Base-by-base conservation (phyloP, 2,797 vertebrate genomes). In the Xiphophorus birchmanni region DNA sequence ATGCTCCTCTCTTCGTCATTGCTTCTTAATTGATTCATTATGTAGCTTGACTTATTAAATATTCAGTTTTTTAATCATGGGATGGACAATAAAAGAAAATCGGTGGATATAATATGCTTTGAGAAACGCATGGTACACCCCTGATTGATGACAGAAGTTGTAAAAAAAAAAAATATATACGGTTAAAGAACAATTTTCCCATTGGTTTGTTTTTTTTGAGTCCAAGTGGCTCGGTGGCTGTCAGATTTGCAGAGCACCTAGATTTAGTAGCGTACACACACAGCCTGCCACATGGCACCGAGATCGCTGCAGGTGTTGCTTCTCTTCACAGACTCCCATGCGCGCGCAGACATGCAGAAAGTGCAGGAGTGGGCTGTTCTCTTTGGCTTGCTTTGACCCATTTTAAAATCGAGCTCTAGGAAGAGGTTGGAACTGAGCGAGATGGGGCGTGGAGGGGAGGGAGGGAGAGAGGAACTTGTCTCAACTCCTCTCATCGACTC, bases 401-500 rank as follows among this genome's bases (percentile, higher is more conserved):
- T 91, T 92, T 94, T 76, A 40, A 80, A 67, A 84, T 79, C 81
- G 48, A 79, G 84, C 73, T 88, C 65, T 48, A 76, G 67, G 80
- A 86, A 79, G 81, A 84, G 74, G 74, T 80, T 80, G 63, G 79
- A 82, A 77, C 60, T 47, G 65, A 88, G 76, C 6, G 32, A 81
- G 72, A 80, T 77, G 44, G 75, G 84, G 77, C 79, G 74, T 63
- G 84, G 78, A 87, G 82, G 84, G 4, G 84, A 76, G 81, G 74
- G 0, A 3, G 84, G 77, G 81, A 67, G 52, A 84, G 78, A 86
- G 82, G 85, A 92, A 89, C 88, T 92, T 80, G 80, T 85, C 80
- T 92, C 78, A 90, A 79, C 81, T 73, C 93, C 94, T 95, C 94
- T 94, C 81, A 72, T 89, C 91, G 87, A 80, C 91, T 96, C 95